Evolutionary conservation across 2,113 vertebrate genomes (phyloP).

Genomic region (Sapajus apella): DNA sequence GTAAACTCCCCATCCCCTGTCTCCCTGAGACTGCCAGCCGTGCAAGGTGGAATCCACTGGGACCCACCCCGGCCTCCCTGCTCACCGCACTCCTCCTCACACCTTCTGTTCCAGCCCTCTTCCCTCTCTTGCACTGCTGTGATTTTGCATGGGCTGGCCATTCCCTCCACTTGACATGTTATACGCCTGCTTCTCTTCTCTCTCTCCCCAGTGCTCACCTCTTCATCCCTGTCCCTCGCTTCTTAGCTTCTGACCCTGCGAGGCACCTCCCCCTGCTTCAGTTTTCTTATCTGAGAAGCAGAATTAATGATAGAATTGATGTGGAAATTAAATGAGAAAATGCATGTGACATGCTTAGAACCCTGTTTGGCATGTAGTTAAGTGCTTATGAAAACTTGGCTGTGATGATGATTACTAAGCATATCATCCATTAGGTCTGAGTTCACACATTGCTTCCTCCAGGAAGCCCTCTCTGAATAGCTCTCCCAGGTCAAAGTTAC

Average conservation of each 20-base stretch:
- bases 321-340: neutral
- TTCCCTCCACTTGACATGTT: neutral
- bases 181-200: rapidly evolving
- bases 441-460: neutral
- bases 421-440: neutral
- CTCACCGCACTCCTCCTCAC: neutral
- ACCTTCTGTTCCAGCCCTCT: neutral
- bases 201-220: neutral
- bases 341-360: rapidly evolving
- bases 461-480: constrained; percentile 3
- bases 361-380: neutral
- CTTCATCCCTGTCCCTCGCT: neutral
- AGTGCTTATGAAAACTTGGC: neutral
- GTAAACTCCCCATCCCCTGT: too few relatives aligned
- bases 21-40: neutral
- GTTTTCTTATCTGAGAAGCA: neutral
- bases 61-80: neutral
- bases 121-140: neutral
- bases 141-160: rapidly evolving
- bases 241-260: neutral
- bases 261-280: neutral
- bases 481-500: neutral
- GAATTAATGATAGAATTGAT: neutral
- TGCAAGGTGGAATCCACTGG: rapidly evolving
- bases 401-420: neutral